Base-by-base conservation (phyloP, 92 coral and sea anemone genomes). In the Epizoanthus stellaris region DNA sequence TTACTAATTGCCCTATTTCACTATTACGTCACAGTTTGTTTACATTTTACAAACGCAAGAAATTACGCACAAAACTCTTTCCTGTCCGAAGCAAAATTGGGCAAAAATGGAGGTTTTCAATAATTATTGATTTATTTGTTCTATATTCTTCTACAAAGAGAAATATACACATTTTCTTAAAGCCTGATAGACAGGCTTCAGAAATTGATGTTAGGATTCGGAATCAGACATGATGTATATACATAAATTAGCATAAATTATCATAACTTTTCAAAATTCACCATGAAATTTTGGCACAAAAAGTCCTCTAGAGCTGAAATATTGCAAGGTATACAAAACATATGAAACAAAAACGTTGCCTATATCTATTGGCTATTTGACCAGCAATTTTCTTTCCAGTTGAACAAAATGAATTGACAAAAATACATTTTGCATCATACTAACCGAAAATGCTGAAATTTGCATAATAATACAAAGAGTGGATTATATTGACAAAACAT, bases 361-460 rank as follows among this genome's bases (percentile, higher is more conserved):
- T 38, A 60, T 25, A 36, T 57, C 67, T 76, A 76, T 58, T 60
- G 20, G 68, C 57, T 76, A 25, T 76, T 36, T 76, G 81, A 59
- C 68, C 68, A 76, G 67, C 67, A 59, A 7, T 76, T 76, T 59
- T 59, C 11, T 58, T 39, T 23, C 82, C 54, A 54, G 1, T 60
- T 58, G 82, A 59, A 61, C 65, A 39, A 77, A 77, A 77, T 34
- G n/a, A 77, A 77, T 34, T 77, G 56, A 61, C 70, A 16, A 36
- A 39, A 61, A 16, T 3, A 56, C 19, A 25, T 75, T 77, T 77
- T 77, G 7, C 40, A 76, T 76, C 36, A 39, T 38, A 59, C 56
- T 17, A 77, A 59, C 70, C 17, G 56, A 61, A 57, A 76, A 39
- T 76, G 82, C 67, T 75, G 67, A 58, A 60, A 76, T 76, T 56